Base-by-base conservation (phyloP, 2,888 invertebrate genomes). In the Phasia obesa region DNA sequence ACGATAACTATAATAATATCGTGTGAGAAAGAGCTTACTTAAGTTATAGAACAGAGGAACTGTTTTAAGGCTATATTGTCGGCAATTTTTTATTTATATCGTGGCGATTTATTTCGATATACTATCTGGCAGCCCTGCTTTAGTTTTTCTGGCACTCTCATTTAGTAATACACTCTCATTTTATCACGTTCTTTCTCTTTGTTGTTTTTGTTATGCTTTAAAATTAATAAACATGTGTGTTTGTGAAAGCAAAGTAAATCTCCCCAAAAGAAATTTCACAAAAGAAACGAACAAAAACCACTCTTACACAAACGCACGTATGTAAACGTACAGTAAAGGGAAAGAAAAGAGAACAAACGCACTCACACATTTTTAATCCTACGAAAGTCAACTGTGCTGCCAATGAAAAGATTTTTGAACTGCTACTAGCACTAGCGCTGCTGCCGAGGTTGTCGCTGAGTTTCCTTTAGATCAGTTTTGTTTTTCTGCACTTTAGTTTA, bases 381-480 rank as follows among this genome's bases (percentile, higher is more conserved):
- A 78, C 21, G 53, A 83, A 82, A 83, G 69, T 74, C 65, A 60
- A 71, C 79, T 47, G 79, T 55, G 78, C 83, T 75, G 83, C 60
- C 31, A 49, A 44, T 55, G 65, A 60, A 70, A 83, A 83, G 77
- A 83, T 79, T 70, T 78, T 38, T 83, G 38, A 57, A 62, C 55
- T 57, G 71, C 49, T 65, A 21, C 27, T 27, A 4, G 5, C 21
- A 21, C 11, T n/a, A 53, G 0, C 25, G 67, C 60, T 53, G 62
- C 69, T 55, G 44, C 19, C 19, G 65, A 35, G 11, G 35, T 11
- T 35, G 35, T 11, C 35, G 35, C 65, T 53, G 78, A 70, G 65
- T 83, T 83, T 83, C 65, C 79, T 83, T 78, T 75, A 75, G 78
- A 83, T 78, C 82, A 57, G 78, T 70, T 62, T 78, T 65, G 64